Evolutionary conservation across 2,113 vertebrate genomes (phyloP).

Genomic region (Mungos mungo): DNA sequence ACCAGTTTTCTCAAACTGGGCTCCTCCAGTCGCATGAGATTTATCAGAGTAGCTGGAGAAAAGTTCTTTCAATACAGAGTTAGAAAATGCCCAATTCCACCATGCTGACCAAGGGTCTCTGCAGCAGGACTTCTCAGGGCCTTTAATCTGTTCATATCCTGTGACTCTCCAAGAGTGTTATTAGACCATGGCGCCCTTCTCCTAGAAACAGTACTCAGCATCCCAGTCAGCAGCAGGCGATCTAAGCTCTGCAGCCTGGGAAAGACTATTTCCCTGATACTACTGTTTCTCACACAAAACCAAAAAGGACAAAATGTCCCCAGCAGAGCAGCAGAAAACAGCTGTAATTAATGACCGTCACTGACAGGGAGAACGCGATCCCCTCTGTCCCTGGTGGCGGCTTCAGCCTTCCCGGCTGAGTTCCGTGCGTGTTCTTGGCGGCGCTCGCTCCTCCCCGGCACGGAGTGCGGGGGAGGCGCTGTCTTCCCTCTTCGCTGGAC

Average conservation of each 20-base stretch:
- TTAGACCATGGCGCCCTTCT: no score
- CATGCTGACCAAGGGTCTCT: background rate
- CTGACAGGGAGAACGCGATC: background rate
- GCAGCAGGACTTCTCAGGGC: background rate
- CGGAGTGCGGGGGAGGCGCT: accelerated
- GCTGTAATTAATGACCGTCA: background rate
- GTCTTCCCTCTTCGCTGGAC: accelerated
- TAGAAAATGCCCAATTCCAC: background rate
- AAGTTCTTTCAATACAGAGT: background rate
- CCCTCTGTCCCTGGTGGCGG: background rate
- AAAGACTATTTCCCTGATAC: background rate
- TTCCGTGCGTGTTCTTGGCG: background rate
- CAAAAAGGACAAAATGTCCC: background rate
- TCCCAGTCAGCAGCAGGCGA: no score
- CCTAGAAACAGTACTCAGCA: accelerated
- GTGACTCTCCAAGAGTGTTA: accelerated
- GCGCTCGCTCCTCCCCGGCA: accelerated
- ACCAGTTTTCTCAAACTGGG: background rate
- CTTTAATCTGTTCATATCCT: background rate
- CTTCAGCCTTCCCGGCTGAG: accelerated
- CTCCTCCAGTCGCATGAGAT: background rate
- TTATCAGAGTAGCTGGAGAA: background rate
- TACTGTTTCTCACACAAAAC: background rate
- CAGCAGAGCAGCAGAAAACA: background rate
- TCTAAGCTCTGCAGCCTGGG: background rate